Evolutionary conservation across 1,140 invertebrate species (phyloP), one percentile per base, ranked within the genome.

Genomic region (Zaprionus capensis): DNA sequence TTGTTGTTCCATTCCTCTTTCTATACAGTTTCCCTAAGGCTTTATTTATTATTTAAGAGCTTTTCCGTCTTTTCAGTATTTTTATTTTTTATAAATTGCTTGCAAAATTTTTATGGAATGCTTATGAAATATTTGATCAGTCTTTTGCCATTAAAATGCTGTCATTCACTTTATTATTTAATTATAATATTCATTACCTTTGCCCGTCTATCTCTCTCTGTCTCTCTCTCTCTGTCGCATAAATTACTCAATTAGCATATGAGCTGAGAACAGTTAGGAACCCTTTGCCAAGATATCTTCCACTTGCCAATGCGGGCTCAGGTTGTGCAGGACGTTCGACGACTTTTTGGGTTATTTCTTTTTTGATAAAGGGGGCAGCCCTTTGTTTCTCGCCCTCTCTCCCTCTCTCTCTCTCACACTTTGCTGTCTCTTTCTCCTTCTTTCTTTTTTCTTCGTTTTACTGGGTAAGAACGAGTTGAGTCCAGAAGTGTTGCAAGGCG

Each of bases 401-500:
- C 55, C 20, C 26, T 55, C 44, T 31, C 14, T 31, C 41, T 41
- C 22, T 22, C 22, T 38, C 26, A 38, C 22, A 20, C 4, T 14
- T 1, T 41, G 4, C n/a, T 20, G 28, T 41, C n/a, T 58, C 15
- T 64, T 57, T 31, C 4, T 36, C 4, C 5, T 51, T 17, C 34
- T 4, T 12, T 20, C 14, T 36, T 11, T 1, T 49, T 38, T 4
- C 44, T 9, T 3, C 22, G 44, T 28, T 14, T 14, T n/a, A 9
- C 20, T 14, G 46, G 24, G 20, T 53, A 69, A n/a, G 51, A 61
- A 61, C 34, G 57, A 44, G 24, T 55, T 51, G 63, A 36, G 24
- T 44, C 53, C 24, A 58, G 72, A 73, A 67, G 71, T 77, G 57
- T 73, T 77, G 75, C 71, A 73, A 77, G 76, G 71, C 77, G 77